Conservation (phyloP, 2,888 invertebrate species). For the Caradrina clavipalpis region DNA sequence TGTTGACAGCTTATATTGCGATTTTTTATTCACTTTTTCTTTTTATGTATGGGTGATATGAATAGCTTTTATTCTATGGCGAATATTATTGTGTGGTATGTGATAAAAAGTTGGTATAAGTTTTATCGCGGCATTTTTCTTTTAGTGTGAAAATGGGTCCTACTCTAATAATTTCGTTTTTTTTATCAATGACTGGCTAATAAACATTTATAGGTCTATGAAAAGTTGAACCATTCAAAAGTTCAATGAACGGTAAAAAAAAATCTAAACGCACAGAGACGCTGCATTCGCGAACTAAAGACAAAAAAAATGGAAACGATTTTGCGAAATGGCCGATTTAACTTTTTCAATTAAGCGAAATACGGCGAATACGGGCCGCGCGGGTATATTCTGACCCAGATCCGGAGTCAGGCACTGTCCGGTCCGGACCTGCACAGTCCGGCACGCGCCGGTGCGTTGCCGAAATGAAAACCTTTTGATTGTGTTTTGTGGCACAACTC, state of each 20-base stretch:
- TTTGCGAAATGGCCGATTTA: slow-evolving; percentile 84
- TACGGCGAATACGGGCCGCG: slow-evolving; percentile 76
- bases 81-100: not conserved
- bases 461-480: slow-evolving; percentile 80
- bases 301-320: slow-evolving; percentile 77
- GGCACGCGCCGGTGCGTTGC: slow-evolving; percentile 75
- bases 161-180: not conserved
- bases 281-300: slow-evolving; percentile 58
- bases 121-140: too few species aligned
- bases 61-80: slow-evolving; percentile 6
- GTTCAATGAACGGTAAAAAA: slow-evolving; percentile 9
- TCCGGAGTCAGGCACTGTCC: slow-evolving; percentile 68
- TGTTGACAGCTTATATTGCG: slow-evolving; percentile 60
- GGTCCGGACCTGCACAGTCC: slow-evolving; percentile 66
- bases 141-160: not conserved
- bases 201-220: not conserved
- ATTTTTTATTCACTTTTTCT: slow-evolving; percentile 30
- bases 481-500: slow-evolving; percentile 73
- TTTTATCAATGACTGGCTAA: too few species aligned
- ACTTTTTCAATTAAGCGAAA: slow-evolving; percentile 87
- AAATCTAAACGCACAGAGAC: slow-evolving; percentile 60
- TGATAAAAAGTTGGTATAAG: too few species aligned
- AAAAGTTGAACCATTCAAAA: not conserved
- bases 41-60: slow-evolving; percentile 34
- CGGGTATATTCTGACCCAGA: slow-evolving; percentile 78